Evolutionary conservation across 1,140 invertebrate species (phyloP).

Genomic region (Littorina saxatilis): DNA sequence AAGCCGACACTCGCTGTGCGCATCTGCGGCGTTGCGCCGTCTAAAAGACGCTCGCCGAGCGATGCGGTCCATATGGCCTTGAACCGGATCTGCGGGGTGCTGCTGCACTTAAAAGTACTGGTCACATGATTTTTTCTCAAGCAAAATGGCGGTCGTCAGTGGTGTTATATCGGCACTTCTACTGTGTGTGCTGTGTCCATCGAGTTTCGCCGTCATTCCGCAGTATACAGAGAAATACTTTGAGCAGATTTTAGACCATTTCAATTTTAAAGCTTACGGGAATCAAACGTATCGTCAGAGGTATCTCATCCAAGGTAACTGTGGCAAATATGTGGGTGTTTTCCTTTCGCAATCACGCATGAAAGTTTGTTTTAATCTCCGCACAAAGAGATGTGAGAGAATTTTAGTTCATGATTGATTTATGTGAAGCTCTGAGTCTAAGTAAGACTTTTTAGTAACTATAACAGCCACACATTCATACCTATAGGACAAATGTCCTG

Average conservation of each 20-base stretch:
- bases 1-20: too few relatives aligned
- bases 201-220: neutral
- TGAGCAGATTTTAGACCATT: conserved; percentile 66
- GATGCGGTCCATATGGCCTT: too few relatives aligned
- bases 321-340: neutral
- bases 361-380: neutral
- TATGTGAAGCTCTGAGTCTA: neutral
- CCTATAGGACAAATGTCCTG: too few relatives aligned
- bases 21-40: too few relatives aligned
- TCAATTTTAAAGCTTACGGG: conserved; percentile 61
- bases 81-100: too few relatives aligned
- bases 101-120: too few relatives aligned
- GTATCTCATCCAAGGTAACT: conserved; percentile 63
- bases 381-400: neutral
- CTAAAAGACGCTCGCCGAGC: too few relatives aligned
- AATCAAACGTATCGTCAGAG: conserved; percentile 62
- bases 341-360: neutral
- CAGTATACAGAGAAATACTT: conserved; percentile 60
- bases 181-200: neutral
- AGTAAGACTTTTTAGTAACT: neutral
- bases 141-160: too few relatives aligned
- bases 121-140: too few relatives aligned
- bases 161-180: too few relatives aligned
- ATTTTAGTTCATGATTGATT: neutral
- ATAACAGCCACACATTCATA: neutral